Conservation (phyloP, 2,113 vertebrate genomes). For the Pituophis catenifer region DNA sequence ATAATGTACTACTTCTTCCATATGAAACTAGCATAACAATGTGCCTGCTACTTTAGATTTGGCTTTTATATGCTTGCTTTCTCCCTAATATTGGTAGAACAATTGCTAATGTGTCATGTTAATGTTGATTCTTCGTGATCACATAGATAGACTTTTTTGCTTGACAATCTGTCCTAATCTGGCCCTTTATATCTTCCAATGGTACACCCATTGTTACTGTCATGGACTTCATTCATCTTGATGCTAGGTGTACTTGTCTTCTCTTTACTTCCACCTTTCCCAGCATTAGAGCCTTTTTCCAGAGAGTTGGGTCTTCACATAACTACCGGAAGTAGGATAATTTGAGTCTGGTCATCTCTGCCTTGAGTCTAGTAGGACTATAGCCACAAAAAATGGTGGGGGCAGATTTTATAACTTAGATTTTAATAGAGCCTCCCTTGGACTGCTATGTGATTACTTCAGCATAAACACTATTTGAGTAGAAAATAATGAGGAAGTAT, state of each 20-base stretch:
- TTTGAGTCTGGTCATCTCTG: background rate
- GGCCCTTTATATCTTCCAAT: background rate
- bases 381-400: background rate
- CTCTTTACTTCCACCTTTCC: background rate
- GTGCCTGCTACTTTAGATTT: background rate
- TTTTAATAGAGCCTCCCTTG: background rate
- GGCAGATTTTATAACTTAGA: background rate
- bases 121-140: background rate
- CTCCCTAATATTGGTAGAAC: background rate
- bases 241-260: background rate
- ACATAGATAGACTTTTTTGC: background rate
- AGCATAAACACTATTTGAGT: background rate
- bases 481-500: background rate
- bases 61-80: background rate
- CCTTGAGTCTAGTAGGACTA: background rate
- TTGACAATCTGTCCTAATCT: background rate
- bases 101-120: background rate
- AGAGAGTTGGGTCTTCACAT: background rate
- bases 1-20: background rate
- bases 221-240: background rate
- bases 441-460: background rate
- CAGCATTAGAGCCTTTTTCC: background rate
- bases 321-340: background rate
- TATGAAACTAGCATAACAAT: background rate
- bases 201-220: background rate